Base-by-base conservation (phyloP, 2,888 invertebrate species). In the Pimpla rufipes region DNA sequence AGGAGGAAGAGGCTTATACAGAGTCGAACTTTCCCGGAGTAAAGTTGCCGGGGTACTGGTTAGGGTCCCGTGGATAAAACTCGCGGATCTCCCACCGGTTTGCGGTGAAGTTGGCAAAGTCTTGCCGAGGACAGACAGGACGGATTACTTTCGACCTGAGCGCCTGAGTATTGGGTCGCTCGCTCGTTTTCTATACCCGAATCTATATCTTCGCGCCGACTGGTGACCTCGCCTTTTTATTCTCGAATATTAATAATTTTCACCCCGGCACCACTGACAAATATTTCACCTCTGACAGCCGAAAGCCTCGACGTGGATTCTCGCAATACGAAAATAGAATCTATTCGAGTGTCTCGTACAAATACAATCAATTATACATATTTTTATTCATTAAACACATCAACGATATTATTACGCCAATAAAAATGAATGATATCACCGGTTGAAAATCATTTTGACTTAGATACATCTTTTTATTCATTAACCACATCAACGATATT, bases 101-200 rank as follows among this genome's bases (percentile, higher is more conserved):
- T 75, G 80, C 23, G 67, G 79, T 23, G 21, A 66, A 75, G 80
- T 80, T 80, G 67, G 68, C 68, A 64, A 80, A 80, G 81, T 84
- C 84, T 87, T 87, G 87, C 83, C 81, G 85, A 83, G 83, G 87
- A 87, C 87, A 87, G 86, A 85, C 84, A 83, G 86, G 85, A 88
- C 86, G 84, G 86, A 88, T 88, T 85, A 86, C 86, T 83, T 83
- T 83, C 79, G 62, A 84, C 82, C 76, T 23, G 42, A 64, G 74
- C 16, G 47, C 66, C 66, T 37, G 59, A 40, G 40, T 29, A 67
- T 50, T 18, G 52, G 16, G 3, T 1, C 4, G 13, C 16, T 21
- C 42, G 23, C 3, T 29, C 18, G 42, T 66, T 66, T 66, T 66
- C 42, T 13, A 66, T 64, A 64, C 6, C 7, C 16, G 7, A 37